Evolutionary conservation across 1,140 invertebrate genomes (phyloP).

Genomic region (Brachionus koreanus): DNA sequence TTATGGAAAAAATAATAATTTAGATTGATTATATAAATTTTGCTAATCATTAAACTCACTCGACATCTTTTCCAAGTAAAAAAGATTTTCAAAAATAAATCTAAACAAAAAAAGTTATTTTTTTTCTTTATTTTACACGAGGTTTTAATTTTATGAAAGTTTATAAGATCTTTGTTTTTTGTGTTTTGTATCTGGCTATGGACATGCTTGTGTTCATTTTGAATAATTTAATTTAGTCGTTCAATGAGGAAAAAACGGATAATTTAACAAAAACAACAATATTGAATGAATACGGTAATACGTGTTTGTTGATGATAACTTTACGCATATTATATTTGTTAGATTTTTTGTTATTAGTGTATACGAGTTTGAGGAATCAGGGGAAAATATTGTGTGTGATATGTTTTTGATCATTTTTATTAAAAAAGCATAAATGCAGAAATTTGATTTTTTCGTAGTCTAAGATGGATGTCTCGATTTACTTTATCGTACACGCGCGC

Average conservation of each 20-base stretch:
- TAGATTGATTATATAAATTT: background rate
- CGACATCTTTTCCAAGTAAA: background rate
- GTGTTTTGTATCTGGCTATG: no score
- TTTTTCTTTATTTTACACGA: background rate
- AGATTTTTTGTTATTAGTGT: background rate
- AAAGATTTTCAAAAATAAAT: background rate
- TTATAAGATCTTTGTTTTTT: background rate
- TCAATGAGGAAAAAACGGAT: background rate
- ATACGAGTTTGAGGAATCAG: background rate
- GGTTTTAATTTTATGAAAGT: background rate
- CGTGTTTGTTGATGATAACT: background rate
- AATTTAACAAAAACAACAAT: background rate
- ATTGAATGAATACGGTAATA: background rate
- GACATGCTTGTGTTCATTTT: background rate
- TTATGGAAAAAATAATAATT: background rate
- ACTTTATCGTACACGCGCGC: background rate
- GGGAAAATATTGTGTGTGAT: background rate
- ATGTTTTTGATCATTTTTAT: background rate
- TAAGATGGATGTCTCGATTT: background rate
- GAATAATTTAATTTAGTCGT: background rate
- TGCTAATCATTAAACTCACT: background rate
- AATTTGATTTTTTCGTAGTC: background rate
- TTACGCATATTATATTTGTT: background rate
- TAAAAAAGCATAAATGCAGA: slow-evolving; percentile 12
- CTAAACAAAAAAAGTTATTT: background rate